Evolutionary conservation across 1,140 invertebrate genomes (phyloP), one percentile per base, ranked within the genome.

Genomic region (Drosophila seguyi): DNA sequence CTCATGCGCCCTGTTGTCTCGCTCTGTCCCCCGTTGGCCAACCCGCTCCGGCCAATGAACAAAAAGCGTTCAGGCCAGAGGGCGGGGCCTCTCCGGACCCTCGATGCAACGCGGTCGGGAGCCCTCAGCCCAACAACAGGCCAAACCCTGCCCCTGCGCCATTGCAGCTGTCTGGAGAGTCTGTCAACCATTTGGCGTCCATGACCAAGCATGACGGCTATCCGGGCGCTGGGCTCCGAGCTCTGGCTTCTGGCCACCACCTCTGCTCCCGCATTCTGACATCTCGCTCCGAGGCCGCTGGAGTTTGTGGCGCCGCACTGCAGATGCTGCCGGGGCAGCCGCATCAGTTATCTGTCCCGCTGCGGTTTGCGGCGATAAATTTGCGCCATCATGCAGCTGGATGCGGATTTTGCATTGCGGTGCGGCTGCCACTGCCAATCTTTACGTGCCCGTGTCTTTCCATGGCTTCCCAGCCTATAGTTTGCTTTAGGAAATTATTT

Each of bases 161-260:
- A 81, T 77, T 66, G 74, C 68, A 59, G 78, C 58, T 71, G 68
- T 72, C 82, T 57, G 78, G 45, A 72, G 66, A 75, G 83, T 90
- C 84, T 90, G 85, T 88, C 85, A 90, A 81, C 81, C 85, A 85
- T 81, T 90, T 88, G 84, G 81, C 81, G 84, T 88, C 84, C 85
- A 88, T 88, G 84, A 90, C 84, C 84, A 88, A 88, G 85, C 84
- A 88, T 88, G 84, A 90, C 84, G 85, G 67, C 48, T 56, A 52
- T 72, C 63, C 55, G 34, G 45, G 60, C 50, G 41, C 55, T 25
- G 44, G 34, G 25, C 52, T 47, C 59, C 25, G 41, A 27, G 16
- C 42, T 45, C 27, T 53, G 38, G 61, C 41, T 56, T 87, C 71
- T 77, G 79, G 61, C 75, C 66, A 41, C 50, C 50, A 53, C 50